These are phyloP conservation scores for Plectrocnemia conspersa DNA, from an alignment of 1,140 invertebrate species.

Conservation along the genomic window DNA sequence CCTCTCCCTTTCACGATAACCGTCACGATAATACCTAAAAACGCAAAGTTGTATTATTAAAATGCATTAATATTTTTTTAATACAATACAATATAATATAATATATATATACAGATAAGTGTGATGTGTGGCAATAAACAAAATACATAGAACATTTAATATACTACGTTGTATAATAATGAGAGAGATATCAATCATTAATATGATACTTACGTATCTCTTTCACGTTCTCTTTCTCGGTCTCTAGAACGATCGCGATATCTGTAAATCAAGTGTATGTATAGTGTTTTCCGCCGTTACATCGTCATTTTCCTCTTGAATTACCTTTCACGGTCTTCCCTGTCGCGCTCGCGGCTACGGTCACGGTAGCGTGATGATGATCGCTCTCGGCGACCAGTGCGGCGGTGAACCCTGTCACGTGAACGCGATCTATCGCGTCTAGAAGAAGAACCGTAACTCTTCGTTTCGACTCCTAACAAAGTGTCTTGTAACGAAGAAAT, in stretches of 20 bases:
- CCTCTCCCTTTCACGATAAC: constrained; percentile 54
- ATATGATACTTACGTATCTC: constrained; percentile 57
- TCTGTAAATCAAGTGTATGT: constrained; percentile 46
- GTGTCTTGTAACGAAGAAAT: constrained; percentile 97
- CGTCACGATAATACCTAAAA: constrained; percentile 53
- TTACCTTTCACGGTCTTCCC: constrained; percentile 56
- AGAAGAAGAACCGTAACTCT: constrained; percentile 73
- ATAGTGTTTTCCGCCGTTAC: too few relatives aligned
- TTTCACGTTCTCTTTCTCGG: constrained; percentile 62
- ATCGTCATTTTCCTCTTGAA: too few relatives aligned
- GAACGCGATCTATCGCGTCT: constrained; percentile 64
- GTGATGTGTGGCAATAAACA: constrained; percentile 1
- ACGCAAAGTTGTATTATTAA: constrained; percentile 25
- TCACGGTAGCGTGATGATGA: constrained; percentile 76
- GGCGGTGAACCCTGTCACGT: constrained; percentile 68
- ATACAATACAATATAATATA: constrained; percentile 2
- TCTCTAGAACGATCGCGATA: constrained; percentile 57
- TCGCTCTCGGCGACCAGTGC: constrained; percentile 67
- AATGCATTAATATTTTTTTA: constrained; percentile 10
- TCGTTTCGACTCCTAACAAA: constrained; percentile 92
- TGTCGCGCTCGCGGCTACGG: constrained; percentile 64
- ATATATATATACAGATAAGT: constrained; percentile 7
- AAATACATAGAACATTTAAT: not conserved
- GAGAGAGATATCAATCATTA: not conserved
- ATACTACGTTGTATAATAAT: not conserved